A percentile compares a stretch with the other conserved stretches of the same genome.
These are phyloP conservation scores for Macrochelys suwanniensis DNA, from an alignment of 2,797 vertebrate species.

Conservation along the genomic window DNA sequence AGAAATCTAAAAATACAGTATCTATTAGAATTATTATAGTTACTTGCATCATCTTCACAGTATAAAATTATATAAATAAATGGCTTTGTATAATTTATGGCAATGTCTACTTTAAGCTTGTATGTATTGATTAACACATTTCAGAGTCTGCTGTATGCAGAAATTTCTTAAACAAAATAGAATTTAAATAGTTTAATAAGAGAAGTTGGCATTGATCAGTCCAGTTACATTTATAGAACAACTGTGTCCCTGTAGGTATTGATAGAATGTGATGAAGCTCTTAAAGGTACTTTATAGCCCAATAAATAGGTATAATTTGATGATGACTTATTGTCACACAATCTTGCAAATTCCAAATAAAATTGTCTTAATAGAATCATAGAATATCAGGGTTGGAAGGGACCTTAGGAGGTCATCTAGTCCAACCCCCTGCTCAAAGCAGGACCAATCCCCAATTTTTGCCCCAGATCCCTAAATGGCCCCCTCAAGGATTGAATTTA, in stretches of 20 bases:
- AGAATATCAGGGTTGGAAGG: too few species aligned
- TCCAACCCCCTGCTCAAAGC: too few species aligned
- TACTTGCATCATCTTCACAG: background rate
- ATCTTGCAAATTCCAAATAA: background rate
- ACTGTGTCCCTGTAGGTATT: background rate
- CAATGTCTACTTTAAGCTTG: background rate
- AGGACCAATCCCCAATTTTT: too few species aligned
- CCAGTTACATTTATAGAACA: background rate
- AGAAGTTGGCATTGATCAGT: background rate
- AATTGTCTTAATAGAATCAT: background rate
- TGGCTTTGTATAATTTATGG: background rate
- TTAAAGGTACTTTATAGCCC: background rate
- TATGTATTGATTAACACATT: slow-evolving; percentile 20
- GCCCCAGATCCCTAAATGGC: too few species aligned
- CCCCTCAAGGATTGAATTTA: too few species aligned
- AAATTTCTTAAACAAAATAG: background rate
- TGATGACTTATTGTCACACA: background rate
- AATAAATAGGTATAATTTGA: background rate
- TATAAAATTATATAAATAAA: background rate
- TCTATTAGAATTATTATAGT: background rate
- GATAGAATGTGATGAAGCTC: background rate
- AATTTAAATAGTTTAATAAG: background rate
- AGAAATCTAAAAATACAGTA: background rate
- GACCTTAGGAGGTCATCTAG: too few species aligned
- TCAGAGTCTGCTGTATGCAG: background rate